A percentile compares a stretch with the other conserved stretches of the same genome.
These are phyloP conservation scores for Perccottus glenii DNA, from an alignment of 2,113 vertebrate genomes.

Conservation along the genomic window DNA sequence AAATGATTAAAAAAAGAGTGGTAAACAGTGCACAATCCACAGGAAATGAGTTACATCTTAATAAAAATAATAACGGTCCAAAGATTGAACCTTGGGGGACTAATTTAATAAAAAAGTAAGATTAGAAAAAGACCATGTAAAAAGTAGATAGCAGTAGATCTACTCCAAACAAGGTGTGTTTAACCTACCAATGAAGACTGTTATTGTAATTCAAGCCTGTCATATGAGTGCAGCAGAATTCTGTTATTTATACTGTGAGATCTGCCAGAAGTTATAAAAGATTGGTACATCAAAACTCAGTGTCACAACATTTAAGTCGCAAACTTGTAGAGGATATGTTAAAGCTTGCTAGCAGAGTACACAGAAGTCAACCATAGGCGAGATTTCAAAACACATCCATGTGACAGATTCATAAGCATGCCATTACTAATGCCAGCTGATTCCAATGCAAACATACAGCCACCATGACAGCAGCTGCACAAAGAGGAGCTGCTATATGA, in stretches of 20 bases:
- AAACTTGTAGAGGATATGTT: conserved; percentile 5
- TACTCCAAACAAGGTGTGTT: neutral
- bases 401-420: neutral
- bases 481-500: neutral
- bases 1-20: neutral
- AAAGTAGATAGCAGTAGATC: neutral
- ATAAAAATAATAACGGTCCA: neutral
- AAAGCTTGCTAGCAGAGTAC: neutral
- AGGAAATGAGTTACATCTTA: too few relatives aligned
- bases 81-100: conserved; percentile 7
- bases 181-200: neutral
- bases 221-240: neutral
- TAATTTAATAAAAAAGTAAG: neutral
- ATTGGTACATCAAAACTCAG: conserved; percentile 4
- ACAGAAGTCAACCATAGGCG: neutral
- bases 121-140: neutral
- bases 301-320: conserved; percentile 9
- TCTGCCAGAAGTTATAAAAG: neutral
- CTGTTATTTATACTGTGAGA: neutral
- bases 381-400: neutral
- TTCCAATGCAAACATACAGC: conserved; percentile 12
- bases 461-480: conserved; percentile 2
- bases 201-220: conserved; percentile 9
- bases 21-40: neutral
- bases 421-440: conserved; percentile 8